phyloP scores from a whole-genome alignment of 2,113 vertebrate species.

The Poeciliopsis retropinna region DNA sequence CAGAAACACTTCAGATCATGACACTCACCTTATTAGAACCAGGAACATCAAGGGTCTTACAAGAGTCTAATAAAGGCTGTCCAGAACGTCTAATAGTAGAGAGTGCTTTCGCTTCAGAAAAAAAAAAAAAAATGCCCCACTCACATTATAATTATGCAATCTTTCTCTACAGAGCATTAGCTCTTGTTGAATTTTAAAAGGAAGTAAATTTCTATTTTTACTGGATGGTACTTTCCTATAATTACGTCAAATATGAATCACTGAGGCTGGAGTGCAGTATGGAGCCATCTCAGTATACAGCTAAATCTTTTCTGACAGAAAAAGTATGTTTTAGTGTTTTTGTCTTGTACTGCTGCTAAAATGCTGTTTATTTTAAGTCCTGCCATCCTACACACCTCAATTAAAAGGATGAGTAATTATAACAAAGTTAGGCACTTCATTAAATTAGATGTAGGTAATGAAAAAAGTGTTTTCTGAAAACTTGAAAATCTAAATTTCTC shows the following conservation, averaged over 20 bases:
- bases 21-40: constrained; percentile 11
- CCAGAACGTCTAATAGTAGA: neutral
- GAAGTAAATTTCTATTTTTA: constrained; percentile 4
- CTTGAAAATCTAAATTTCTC: too few species aligned
- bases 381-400: neutral
- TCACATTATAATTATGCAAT: neutral
- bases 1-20: constrained; percentile 45
- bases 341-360: neutral
- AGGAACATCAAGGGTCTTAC: constrained; percentile 33
- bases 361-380: neutral
- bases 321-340: constrained; percentile 3
- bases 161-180: neutral
- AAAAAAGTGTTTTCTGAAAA: neutral
- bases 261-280: neutral
- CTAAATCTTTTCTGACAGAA: neutral
- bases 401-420: neutral
- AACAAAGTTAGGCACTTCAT: neutral
- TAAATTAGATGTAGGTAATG: neutral
- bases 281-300: neutral
- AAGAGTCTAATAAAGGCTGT: constrained; percentile 1
- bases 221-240: neutral
- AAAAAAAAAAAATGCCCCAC: neutral
- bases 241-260: constrained; percentile 14
- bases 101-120: neutral
- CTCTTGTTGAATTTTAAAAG: neutral